Evolutionary conservation across 2,113 vertebrate genomes (phyloP).

Genomic region (Illadopsis cleaveri): DNA sequence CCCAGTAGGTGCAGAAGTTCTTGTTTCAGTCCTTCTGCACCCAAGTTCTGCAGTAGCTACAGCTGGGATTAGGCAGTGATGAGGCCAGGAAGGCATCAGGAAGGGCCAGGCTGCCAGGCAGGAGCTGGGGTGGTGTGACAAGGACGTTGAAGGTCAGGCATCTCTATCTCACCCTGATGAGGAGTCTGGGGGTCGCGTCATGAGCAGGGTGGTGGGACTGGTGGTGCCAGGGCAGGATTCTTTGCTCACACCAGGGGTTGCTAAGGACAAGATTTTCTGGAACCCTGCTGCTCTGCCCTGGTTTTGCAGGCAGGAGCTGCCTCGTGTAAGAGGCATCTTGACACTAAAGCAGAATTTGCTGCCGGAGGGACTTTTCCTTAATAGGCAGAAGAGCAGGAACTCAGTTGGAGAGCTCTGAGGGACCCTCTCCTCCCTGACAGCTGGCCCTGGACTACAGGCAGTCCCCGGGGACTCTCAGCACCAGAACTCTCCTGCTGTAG

Average conservation of each 20-base stretch:
- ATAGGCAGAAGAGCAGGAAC: not conserved
- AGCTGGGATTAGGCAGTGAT: not conserved
- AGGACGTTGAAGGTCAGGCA: fast-evolving
- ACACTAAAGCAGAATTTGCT: not conserved
- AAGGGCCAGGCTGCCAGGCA: not conserved
- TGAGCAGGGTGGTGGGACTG: not conserved
- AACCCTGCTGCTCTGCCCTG: not conserved
- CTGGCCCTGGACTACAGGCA: not conserved
- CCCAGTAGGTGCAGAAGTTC: fast-evolving
- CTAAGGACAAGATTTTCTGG: not conserved
- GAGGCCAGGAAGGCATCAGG: not conserved
- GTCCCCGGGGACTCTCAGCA: not conserved
- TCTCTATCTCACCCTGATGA: fast-evolving
- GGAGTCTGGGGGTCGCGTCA: not conserved
- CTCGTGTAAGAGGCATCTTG: not conserved
- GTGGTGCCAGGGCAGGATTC: not conserved
- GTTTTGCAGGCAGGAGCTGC: not conserved
- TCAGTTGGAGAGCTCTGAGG: not conserved
- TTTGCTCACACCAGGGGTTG: fast-evolving
- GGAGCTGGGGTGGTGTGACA: not conserved
- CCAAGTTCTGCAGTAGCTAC: not conserved
- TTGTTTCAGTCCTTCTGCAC: not conserved
- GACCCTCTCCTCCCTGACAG: not conserved
- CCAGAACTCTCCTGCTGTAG: not conserved
- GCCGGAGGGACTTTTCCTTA: not conserved